Base-by-base conservation (phyloP, 2,113 vertebrate species). In the Fregetta grallaria region DNA sequence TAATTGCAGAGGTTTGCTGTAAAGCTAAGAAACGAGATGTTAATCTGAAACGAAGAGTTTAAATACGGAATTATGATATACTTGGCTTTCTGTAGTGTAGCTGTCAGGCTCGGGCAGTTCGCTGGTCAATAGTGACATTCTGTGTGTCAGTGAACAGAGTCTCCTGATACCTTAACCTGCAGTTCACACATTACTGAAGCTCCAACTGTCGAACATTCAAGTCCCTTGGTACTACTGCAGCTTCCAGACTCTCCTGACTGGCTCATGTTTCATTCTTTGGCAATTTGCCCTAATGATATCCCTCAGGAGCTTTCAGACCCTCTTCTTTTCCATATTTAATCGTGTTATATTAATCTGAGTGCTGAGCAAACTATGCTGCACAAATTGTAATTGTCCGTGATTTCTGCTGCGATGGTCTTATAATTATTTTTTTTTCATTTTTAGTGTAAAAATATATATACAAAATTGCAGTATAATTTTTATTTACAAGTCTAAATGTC, bases 281-380 rank as follows among this genome's bases (percentile, higher is more conserved):
- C 99, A 99, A 99, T 99, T 99, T 99, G 99, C 99, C 99, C 99
- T 99, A 99, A 99, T 99, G 99, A 99, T 99, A 98, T 99, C 99
- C 99, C 99, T 92, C 96, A 98, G 99, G 99, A 99, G 98, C 98
- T 98, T 98, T 98, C 99, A 98, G 98, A 98, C 98, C 98, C 98
- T 98, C 98, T 98, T 98, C 98, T 98, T 99, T 98, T 99, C 99
- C 99, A 99, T 99, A 99, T 99, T 99, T 99, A 99, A 99, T 99
- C 98, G 93, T 98, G 98, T 98, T 98, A 98, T 98, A 98, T 99
- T 98, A 99, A 99, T 99, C 99, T 98, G 97, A 98, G 97, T 95
- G 98, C 98, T 98, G 98, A 97, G 97, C 95, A 98, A 97, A 98
- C 97, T 95, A 87, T 59, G 87, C 95, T 76, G 97, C 95, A 75